phyloP scores from a whole-genome alignment of 2,888 invertebrate genomes.

The Diadegma fenestrale region DNA sequence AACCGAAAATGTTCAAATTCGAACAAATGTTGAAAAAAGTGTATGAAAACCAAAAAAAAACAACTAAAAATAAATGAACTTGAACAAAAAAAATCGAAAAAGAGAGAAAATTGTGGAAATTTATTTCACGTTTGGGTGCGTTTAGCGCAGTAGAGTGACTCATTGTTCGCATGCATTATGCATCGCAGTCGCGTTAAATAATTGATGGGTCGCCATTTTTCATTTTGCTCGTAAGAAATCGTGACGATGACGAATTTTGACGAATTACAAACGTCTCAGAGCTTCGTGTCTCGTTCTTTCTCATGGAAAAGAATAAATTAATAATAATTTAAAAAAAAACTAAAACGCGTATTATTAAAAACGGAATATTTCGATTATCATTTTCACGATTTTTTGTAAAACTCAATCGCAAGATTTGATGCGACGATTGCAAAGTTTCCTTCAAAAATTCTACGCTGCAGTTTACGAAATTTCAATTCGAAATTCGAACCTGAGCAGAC shows the following conservation, averaged over 20 bases:
- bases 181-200: background rate
- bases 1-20: background rate
- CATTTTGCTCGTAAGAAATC: background rate
- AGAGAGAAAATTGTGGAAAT: background rate
- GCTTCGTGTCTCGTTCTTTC: background rate
- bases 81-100: background rate
- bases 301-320: background rate
- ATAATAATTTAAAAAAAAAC: background rate
- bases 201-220: background rate
- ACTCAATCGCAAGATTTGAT: background rate
- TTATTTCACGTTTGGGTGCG: background rate
- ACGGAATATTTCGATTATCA: background rate
- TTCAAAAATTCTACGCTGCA: background rate
- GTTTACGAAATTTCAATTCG: background rate
- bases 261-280: background rate
- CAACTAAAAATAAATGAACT: background rate
- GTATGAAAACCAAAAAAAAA: background rate
- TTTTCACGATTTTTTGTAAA: background rate
- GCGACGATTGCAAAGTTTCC: background rate
- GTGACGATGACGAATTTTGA: constrained; percentile 25
- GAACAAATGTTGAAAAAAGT: background rate
- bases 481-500: background rate
- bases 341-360: background rate
- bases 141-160: constrained; percentile 16
- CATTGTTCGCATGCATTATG: background rate